Evolutionary conservation across 2,113 vertebrate species (phyloP).

Genomic region (Phyllostomus discolor): DNA sequence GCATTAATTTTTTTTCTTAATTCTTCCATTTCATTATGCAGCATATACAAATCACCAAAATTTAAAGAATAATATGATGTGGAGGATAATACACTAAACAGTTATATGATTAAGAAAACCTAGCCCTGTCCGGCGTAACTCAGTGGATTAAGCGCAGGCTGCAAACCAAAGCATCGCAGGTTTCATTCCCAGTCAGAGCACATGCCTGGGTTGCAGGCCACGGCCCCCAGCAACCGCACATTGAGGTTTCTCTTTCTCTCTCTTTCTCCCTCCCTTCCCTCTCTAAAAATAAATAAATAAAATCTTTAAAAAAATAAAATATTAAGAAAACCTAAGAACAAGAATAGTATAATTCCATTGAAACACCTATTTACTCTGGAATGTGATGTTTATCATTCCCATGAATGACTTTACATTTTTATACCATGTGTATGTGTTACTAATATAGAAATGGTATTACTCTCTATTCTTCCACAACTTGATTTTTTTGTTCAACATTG

Average conservation of each 20-base stretch:
- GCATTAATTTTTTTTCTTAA: not conserved
- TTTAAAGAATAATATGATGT: not conserved
- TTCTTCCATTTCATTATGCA: not conserved
- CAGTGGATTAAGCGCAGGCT: too few relatives aligned
- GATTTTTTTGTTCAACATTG: not conserved
- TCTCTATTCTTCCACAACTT: not conserved
- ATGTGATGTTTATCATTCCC: not conserved
- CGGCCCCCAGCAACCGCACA: too few relatives aligned
- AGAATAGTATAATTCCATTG: not conserved
- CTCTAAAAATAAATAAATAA: too few relatives aligned
- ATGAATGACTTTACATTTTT: not conserved
- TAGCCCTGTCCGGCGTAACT: not conserved
- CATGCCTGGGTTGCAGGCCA: too few relatives aligned
- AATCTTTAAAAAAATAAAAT: too few relatives aligned
- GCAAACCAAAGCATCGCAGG: too few relatives aligned
- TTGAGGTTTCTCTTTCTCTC: too few relatives aligned
- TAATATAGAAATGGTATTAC: not conserved
- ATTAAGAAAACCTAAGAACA: not conserved
- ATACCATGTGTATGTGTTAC: not conserved
- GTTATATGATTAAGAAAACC: not conserved
- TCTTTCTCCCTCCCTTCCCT: too few relatives aligned
- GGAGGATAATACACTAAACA: not conserved
- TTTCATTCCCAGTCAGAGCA: too few relatives aligned
- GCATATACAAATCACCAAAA: not conserved
- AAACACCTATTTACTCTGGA: not conserved